Conservation (phyloP, 1,140 invertebrate species). For the Adoxophyes honmai region DNA sequence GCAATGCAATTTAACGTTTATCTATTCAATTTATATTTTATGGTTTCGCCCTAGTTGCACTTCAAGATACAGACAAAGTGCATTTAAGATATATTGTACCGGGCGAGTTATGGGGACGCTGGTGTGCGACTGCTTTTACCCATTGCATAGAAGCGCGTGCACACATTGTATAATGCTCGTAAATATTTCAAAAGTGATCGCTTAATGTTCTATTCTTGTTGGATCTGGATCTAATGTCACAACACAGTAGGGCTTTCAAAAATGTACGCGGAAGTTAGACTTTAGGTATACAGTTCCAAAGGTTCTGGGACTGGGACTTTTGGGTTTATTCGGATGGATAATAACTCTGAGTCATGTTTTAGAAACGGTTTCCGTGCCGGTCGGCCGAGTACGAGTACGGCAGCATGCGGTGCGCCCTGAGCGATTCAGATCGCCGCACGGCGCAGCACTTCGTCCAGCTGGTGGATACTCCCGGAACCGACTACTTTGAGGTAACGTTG, state of each 20-base stretch:
- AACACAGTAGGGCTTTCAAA: no score
- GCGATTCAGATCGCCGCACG: slow-evolving; percentile 91
- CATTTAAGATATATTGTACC: slow-evolving; percentile 10
- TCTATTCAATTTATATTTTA: slow-evolving; percentile 68
- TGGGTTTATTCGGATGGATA: no score
- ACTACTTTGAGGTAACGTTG: slow-evolving; percentile 88
- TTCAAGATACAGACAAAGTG: slow-evolving; percentile 35
- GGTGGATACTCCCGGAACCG: slow-evolving; percentile 92
- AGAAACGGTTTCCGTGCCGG: slow-evolving; percentile 92
- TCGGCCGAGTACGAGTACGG: slow-evolving; percentile 96
- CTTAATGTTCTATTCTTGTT: no score
- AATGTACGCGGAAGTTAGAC: no score
- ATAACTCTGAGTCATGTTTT: neutral
- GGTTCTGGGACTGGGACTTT: no score
- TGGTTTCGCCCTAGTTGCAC: slow-evolving; percentile 49
- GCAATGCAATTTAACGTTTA: slow-evolving; percentile 41
- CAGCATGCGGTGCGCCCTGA: slow-evolving; percentile 92
- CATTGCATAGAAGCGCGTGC: slow-evolving; percentile 21
- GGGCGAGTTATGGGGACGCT: slow-evolving; percentile 3
- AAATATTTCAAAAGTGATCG: no score
- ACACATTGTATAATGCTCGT: no score
- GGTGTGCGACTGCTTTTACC: neutral
- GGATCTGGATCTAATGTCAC: no score
- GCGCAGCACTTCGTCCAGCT: slow-evolving; percentile 90
- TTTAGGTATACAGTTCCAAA: no score